Base-by-base conservation (phyloP, 2,888 invertebrate species). In the Andrena bicolor region DNA sequence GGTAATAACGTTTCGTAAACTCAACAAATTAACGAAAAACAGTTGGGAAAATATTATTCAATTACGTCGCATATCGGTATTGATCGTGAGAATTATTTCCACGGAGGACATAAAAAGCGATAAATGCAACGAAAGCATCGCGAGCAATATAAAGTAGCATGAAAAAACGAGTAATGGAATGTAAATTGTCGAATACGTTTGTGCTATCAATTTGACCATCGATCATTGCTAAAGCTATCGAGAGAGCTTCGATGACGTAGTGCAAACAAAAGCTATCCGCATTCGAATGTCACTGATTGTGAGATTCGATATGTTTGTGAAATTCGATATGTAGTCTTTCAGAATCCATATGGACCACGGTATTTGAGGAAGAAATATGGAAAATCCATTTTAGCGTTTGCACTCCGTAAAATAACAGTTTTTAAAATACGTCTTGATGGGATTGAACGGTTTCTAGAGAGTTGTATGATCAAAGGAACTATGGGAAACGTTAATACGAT, bases 101-200 rank as follows among this genome's bases (percentile, higher is more conserved):
- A 23, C n/a, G 23, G 13, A 58, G 23, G 53, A n/a, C 23, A 68
- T 26, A n/a, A 53, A 13, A 68, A 53, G 30, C 28, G 49, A 66
- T 28, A 66, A 23, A 49, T 32, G 16, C 8, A 7, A 28, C n/a
- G 23, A 30, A 66, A 51, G 20, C 66, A 20, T 66, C 30, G 26
- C 53, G n/a, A n/a, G 13, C 28, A 32, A n/a, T n/a, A n/a, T 30
- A 16, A 35, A 68, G 35, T 56, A 58, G 35, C 35, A 26, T 2
- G 5, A 20, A 66, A 30, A n/a, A 23, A 20, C n/a, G 23, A 76
- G 56, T 53, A 73, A 76, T 48, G 63, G 41, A 41, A 41, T 28
- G 63, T 26, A 73, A 73, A 53, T 72, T 26, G 61, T 10, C 63
- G 61, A 76, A 76, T 61, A 61, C 23, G 41, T 2, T 7, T 53